These are phyloP conservation scores for Siniperca scherzeri DNA, from an alignment of 2,797 vertebrate species.

Conservation along the genomic window DNA sequence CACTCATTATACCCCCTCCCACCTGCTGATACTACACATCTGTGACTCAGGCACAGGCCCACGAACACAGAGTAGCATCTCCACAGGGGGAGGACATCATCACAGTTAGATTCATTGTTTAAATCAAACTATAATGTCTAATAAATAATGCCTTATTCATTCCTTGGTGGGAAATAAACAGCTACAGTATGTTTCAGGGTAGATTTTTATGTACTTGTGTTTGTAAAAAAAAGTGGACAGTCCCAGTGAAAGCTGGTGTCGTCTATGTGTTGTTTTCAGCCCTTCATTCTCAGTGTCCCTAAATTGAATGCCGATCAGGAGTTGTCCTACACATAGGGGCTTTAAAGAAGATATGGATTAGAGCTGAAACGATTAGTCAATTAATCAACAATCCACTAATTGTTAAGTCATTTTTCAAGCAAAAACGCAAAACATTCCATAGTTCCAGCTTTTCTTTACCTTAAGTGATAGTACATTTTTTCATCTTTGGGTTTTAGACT, in stretches of 20 bases:
- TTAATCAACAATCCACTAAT: too few species aligned
- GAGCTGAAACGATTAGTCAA: too few species aligned
- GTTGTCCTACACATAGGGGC: background rate
- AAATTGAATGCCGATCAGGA: background rate
- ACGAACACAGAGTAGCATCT: constrained; percentile 6
- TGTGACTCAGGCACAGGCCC: constrained; percentile 29
- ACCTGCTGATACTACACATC: constrained; percentile 55
- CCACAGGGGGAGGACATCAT: background rate
- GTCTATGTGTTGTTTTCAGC: background rate
- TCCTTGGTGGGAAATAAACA: constrained; percentile 4
- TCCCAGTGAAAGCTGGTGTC: background rate
- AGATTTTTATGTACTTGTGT: background rate
- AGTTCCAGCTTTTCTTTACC: background rate
- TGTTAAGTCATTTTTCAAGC: too few species aligned
- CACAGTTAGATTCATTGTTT: constrained; percentile 20
- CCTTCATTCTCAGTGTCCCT: background rate
- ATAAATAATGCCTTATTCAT: background rate
- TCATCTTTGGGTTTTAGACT: background rate
- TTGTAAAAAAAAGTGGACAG: background rate
- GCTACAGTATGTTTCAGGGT: background rate
- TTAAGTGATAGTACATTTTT: background rate
- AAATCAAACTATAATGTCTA: constrained; percentile 25
- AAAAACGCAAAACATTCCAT: background rate
- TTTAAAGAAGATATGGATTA: background rate
- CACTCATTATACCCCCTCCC: constrained; percentile 26